Percentiles rank a stretch among this genome's conserved stretches.
Evolutionary conservation across 2,113 vertebrate species (phyloP).

Genomic region (Glaucidium brasilianum): DNA sequence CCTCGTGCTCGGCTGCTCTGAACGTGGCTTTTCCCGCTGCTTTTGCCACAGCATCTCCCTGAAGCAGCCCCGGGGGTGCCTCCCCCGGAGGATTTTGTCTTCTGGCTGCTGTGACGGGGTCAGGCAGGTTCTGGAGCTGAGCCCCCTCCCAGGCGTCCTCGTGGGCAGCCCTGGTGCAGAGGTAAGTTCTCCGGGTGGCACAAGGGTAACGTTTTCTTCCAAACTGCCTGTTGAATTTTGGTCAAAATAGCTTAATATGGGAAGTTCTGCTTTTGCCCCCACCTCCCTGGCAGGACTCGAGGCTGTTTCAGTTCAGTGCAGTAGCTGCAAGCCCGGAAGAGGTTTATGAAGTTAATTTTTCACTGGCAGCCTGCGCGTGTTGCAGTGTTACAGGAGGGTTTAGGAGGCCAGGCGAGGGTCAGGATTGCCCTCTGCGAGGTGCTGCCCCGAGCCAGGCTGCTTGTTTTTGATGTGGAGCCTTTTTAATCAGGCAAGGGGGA

Average conservation of each 20-base stretch:
- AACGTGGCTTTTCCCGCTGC: background rate
- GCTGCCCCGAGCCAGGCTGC: background rate
- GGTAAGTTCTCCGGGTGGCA: accelerated
- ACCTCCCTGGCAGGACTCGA: accelerated
- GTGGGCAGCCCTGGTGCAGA: background rate
- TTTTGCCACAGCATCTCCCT: background rate
- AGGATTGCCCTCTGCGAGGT: background rate
- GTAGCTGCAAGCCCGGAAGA: background rate
- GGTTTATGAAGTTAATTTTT: background rate
- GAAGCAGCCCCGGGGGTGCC: background rate
- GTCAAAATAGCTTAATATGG: background rate
- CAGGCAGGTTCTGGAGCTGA: background rate
- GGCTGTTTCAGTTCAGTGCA: accelerated
- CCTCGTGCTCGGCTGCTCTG: background rate
- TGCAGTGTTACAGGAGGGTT: background rate
- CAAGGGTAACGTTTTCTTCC: background rate
- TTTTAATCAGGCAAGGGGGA: background rate
- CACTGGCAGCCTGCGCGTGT: background rate
- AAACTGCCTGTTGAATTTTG: background rate
- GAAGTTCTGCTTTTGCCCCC: background rate
- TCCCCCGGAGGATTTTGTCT: background rate
- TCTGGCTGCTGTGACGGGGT: background rate
- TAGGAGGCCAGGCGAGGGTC: background rate
- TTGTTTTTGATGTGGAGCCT: background rate
- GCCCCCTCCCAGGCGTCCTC: background rate